phyloP scores from a whole-genome alignment of 2,113 vertebrate species.

The Ptyas mucosa region DNA sequence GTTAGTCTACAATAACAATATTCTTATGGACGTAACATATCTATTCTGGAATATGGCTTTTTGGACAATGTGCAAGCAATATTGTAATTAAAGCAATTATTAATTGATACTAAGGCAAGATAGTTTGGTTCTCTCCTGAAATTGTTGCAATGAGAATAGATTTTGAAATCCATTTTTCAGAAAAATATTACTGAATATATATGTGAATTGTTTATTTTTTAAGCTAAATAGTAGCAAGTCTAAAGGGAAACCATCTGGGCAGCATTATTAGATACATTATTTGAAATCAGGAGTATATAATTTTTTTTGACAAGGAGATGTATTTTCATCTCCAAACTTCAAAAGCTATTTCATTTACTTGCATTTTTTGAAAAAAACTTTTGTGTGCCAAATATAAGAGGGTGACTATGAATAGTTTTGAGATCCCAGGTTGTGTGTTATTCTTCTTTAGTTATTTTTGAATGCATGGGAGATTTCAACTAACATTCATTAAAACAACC shows the following conservation, averaged over 20 bases:
- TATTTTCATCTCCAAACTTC: neutral
- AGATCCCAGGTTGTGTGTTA: too few relatives aligned
- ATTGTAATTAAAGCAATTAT: neutral
- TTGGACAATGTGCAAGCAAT: neutral
- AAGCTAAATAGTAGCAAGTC: neutral
- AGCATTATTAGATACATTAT: neutral
- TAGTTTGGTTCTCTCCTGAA: neutral
- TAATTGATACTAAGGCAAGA: neutral
- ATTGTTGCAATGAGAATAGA: neutral
- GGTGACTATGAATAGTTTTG: too few relatives aligned
- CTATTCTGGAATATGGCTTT: neutral
- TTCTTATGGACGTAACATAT: neutral
- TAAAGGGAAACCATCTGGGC: neutral
- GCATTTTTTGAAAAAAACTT: neutral
- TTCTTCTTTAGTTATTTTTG: too few relatives aligned
- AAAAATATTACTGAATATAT: neutral
- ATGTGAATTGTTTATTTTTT: neutral
- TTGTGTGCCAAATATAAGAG: neutral
- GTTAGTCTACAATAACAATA: neutral
- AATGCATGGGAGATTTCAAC: too few relatives aligned
- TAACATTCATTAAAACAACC: too few relatives aligned
- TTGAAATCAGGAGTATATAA: neutral
- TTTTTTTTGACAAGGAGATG: neutral
- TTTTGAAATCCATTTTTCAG: neutral
- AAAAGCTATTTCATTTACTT: neutral